phyloP scores from a whole-genome alignment of 2,113 vertebrate genomes.

The Climacteris rufus region DNA sequence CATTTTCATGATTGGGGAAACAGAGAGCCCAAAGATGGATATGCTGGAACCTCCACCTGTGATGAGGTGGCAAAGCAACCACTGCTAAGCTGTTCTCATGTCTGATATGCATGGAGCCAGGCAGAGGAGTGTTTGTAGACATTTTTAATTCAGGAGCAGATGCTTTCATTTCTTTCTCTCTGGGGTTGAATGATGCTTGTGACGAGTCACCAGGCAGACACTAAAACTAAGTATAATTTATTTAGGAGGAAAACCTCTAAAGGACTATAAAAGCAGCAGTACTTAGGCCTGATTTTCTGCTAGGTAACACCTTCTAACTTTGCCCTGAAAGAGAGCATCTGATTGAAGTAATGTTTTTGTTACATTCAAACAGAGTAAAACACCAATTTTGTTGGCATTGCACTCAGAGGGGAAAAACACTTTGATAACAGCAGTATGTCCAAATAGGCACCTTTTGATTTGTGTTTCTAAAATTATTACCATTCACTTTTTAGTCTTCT shows the following conservation, averaged over 20 bases:
- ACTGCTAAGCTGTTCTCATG: background rate
- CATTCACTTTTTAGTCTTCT: background rate
- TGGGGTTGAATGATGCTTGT: background rate
- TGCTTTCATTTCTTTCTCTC: background rate
- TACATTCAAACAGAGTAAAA: background rate
- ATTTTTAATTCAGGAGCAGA: background rate
- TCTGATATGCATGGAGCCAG: background rate
- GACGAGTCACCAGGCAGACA: background rate
- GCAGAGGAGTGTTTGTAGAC: background rate
- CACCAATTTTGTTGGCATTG: background rate
- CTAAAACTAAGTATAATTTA: background rate
- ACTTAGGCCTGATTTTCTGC: background rate
- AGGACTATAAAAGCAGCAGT: background rate
- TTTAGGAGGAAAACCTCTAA: background rate
- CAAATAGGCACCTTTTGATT: background rate
- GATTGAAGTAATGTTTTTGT: background rate
- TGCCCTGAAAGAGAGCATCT: background rate
- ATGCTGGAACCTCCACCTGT: background rate
- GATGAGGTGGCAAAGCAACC: background rate
- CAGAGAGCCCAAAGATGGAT: background rate
- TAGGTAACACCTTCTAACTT: background rate
- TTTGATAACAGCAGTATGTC: background rate
- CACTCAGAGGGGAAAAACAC: background rate
- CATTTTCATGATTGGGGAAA: background rate
- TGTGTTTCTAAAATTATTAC: background rate